phyloP scores from a whole-genome alignment of 2,113 vertebrate genomes.

The Paralichthys olivaceus region DNA sequence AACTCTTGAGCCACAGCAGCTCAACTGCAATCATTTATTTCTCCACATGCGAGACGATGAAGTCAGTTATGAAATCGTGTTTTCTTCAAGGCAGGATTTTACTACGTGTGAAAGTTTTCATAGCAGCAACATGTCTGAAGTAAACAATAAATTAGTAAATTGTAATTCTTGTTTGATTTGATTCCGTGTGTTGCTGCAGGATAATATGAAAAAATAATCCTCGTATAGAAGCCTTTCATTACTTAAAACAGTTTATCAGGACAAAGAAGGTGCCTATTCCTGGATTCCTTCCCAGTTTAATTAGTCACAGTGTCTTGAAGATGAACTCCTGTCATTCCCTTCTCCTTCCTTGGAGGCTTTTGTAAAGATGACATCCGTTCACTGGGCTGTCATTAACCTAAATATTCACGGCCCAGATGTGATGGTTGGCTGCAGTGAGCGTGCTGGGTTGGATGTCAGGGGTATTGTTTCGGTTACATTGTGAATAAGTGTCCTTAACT shows the following conservation, averaged over 20 bases:
- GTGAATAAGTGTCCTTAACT: too few relatives aligned
- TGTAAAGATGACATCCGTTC: constrained; percentile 42
- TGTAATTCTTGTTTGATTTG: neutral
- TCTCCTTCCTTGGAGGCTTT: constrained; percentile 42
- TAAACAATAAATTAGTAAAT: neutral
- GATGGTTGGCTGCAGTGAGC: constrained; percentile 19
- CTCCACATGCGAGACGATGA: too few relatives aligned
- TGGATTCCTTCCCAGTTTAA: constrained; percentile 44
- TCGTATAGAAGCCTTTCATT: neutral
- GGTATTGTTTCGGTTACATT: too few relatives aligned
- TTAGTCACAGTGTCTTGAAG: constrained; percentile 49
- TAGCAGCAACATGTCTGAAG: neutral
- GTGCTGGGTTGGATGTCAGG: constrained; percentile 19
- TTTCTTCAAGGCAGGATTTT: too few relatives aligned
- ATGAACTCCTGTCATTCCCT: constrained; percentile 41
- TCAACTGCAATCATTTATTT: neutral
- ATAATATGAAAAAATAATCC: constrained; percentile 10
- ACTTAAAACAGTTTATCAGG: constrained; percentile 30
- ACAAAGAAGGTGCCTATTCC: constrained; percentile 49
- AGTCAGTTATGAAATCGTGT: too few relatives aligned
- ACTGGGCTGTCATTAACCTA: constrained; percentile 53
- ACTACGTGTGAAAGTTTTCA: too few relatives aligned
- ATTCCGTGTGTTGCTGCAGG: neutral
- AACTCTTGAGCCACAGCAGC: neutral
- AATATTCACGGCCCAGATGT: constrained; percentile 54